Conservation (phyloP, 1,140 invertebrate species). For the Drosophila obscura region DNA sequence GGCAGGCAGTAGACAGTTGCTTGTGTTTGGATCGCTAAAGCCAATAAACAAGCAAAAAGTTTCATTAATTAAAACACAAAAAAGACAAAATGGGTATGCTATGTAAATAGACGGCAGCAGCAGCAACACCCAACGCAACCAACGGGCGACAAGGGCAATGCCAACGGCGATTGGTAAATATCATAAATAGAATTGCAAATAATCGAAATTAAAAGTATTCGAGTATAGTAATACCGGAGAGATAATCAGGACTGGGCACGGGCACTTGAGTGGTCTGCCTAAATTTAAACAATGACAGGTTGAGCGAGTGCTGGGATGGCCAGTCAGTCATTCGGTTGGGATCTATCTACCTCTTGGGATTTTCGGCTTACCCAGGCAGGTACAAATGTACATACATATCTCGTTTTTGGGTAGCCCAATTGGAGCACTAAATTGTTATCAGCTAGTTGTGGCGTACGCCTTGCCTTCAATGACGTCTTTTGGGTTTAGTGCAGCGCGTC, state of each 20-base stretch:
- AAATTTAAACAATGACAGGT: slow-evolving; percentile 65
- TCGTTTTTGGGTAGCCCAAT: slow-evolving; percentile 32
- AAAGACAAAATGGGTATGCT: slow-evolving; percentile 23
- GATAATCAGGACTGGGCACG: slow-evolving; percentile 47
- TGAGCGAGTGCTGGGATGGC: slow-evolving; percentile 34
- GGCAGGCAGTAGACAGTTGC: slow-evolving; percentile 65
- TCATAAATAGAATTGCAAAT: slow-evolving; percentile 62
- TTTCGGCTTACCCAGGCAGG: slow-evolving; percentile 12
- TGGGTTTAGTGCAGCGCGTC: slow-evolving; percentile 23
- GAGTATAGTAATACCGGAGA: slow-evolving; percentile 28
- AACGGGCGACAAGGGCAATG: slow-evolving; percentile 3
- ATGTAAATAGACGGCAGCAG: slow-evolving; percentile 33
- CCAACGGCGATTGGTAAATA: slow-evolving; percentile 41
- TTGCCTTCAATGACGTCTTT: slow-evolving; percentile 65
- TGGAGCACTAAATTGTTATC: slow-evolving; percentile 55
- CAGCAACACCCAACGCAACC: background rate
- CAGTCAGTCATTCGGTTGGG: slow-evolving; percentile 10
- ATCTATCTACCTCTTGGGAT: slow-evolving; percentile 22
- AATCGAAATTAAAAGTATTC: slow-evolving; percentile 50
- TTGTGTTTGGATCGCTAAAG: slow-evolving; percentile 65
- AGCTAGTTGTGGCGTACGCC: slow-evolving; percentile 43
- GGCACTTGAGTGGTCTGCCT: slow-evolving; percentile 43
- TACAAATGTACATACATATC: slow-evolving; percentile 9
- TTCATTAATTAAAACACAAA: slow-evolving; percentile 64
- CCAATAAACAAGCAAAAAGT: slow-evolving; percentile 52